Evolutionary conservation across 2,113 vertebrate species (phyloP).

Genomic region (Scalopus aquaticus): DNA sequence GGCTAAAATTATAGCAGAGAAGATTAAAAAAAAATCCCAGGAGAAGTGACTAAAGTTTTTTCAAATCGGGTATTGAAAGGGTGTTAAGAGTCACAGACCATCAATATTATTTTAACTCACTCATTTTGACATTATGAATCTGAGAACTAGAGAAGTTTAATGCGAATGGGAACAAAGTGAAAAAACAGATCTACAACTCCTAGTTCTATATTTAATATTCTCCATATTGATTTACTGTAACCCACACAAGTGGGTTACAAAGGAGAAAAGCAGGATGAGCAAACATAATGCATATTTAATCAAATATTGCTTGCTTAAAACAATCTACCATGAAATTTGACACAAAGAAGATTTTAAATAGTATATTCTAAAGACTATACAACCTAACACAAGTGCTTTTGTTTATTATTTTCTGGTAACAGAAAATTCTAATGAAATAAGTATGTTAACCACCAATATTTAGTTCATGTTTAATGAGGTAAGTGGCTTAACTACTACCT

Average conservation of each 20-base stretch:
- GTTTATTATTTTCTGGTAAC: constrained; percentile 31
- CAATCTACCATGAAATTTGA: not conserved
- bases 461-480: not conserved
- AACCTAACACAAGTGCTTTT: not conserved
- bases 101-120: not conserved
- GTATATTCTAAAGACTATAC: not conserved
- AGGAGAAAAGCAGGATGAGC: not conserved
- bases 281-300: not conserved
- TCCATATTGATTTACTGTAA: not conserved
- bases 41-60: not conserved
- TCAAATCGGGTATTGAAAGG: not conserved
- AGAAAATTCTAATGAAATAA: constrained; percentile 39
- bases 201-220: not conserved
- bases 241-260: not conserved
- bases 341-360: not conserved
- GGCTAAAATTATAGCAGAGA: constrained; percentile 11
- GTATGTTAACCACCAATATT: not conserved
- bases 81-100: not conserved
- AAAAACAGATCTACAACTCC: not conserved
- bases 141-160: not conserved
- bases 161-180: not conserved
- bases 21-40: not conserved
- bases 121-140: not conserved
- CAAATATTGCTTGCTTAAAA: constrained; percentile 12
- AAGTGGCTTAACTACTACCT: not conserved